Percentiles rank a stretch among this genome's conserved stretches.
phyloP scores from a whole-genome alignment of 2,113 vertebrate species.

The Megalops atlanticus region DNA sequence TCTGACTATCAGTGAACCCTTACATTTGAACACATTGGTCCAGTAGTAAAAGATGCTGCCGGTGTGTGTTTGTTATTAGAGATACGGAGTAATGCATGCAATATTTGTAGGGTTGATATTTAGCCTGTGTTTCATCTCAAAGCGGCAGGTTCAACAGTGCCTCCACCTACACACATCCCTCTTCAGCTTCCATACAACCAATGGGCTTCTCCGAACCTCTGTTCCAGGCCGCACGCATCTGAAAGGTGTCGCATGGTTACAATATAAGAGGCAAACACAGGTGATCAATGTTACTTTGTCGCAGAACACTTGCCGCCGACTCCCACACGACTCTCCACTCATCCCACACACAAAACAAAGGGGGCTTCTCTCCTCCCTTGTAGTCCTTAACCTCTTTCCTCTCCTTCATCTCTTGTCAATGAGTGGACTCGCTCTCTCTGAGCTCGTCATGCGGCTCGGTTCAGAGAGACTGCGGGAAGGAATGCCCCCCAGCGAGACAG shows the following conservation, averaged over 20 bases:
- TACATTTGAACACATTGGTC: background rate
- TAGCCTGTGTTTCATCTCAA: background rate
- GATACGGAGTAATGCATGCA: background rate
- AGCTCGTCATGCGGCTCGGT: background rate
- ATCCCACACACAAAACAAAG: no score
- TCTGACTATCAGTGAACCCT: background rate
- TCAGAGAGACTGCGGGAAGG: background rate
- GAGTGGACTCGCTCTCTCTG: background rate
- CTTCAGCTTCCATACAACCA: slow-evolving; percentile 46
- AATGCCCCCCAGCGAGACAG: background rate
- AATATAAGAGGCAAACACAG: slow-evolving; percentile 46
- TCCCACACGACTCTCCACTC: background rate
- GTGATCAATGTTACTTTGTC: slow-evolving; percentile 33
- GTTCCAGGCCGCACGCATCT: slow-evolving; percentile 58
- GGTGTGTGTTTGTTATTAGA: background rate
- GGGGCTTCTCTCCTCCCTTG: no score
- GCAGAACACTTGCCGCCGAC: slow-evolving; percentile 27
- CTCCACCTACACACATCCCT: slow-evolving; percentile 11
- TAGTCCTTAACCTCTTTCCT: no score
- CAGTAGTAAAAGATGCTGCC: background rate
- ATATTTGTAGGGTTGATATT: background rate
- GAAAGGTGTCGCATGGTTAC: slow-evolving; percentile 53
- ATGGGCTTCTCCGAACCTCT: slow-evolving; percentile 44
- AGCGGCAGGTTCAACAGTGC: background rate
- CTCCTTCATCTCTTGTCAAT: background rate